Conservation (phyloP, 2,113 vertebrate species). For the Clinocottus analis region DNA sequence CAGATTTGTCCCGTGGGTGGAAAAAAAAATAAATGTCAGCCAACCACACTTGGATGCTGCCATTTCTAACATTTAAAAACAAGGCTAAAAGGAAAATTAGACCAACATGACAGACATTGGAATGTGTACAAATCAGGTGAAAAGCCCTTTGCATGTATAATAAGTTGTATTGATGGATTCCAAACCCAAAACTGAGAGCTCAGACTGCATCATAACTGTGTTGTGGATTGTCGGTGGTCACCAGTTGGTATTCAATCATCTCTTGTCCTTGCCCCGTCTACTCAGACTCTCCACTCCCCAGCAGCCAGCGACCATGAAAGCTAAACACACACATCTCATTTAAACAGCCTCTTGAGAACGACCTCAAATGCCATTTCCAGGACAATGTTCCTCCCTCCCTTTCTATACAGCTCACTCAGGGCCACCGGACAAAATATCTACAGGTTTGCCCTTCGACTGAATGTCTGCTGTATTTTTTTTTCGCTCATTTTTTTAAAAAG, state of each 20-base stretch:
- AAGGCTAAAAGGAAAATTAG: not conserved
- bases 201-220: too few relatives aligned
- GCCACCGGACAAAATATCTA: not conserved
- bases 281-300: not conserved
- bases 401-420: not conserved
- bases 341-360: not conserved
- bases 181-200: not conserved
- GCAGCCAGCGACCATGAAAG: slow-evolving; percentile 7
- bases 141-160: not conserved
- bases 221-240: not conserved
- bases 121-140: not conserved
- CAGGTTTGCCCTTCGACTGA: not conserved
- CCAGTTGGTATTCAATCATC: not conserved
- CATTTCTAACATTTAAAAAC: not conserved
- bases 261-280: not conserved
- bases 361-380: not conserved
- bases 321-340: slow-evolving; percentile 2
- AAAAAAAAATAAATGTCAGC: not conserved
- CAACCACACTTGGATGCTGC: not conserved
- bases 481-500: too few relatives aligned
- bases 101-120: not conserved
- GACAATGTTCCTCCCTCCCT: not conserved
- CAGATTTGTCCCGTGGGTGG: not conserved
- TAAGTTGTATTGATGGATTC: not conserved
- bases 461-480: not conserved